Evolutionary conservation across 2,797 vertebrate species (phyloP).

Genomic region (Aeoliscus strigatus): DNA sequence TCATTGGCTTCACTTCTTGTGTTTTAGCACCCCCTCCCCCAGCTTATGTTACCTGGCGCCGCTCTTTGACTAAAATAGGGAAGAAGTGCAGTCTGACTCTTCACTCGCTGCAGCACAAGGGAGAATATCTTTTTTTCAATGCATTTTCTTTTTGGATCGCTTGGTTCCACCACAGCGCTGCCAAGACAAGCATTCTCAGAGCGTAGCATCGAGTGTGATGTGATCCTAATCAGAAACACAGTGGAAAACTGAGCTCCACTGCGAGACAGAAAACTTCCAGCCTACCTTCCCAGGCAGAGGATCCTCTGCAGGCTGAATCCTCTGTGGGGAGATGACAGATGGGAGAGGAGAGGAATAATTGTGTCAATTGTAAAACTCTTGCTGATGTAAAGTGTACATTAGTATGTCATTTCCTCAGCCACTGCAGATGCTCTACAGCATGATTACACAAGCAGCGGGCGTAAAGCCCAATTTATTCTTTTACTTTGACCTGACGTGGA

Average conservation of each 20-base stretch:
- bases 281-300: conserved; percentile 12
- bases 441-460: no score
- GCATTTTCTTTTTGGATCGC: conserved; percentile 64
- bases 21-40: conserved; percentile 12
- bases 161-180: conserved; percentile 50
- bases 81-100: conserved; percentile 40
- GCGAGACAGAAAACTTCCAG: conserved; percentile 25
- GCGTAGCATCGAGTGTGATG: conserved; percentile 59
- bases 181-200: conserved; percentile 77
- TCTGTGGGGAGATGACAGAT: not conserved
- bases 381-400: not conserved
- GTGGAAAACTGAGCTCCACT: conserved; percentile 56
- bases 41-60: conserved; percentile 42
- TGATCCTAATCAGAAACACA: conserved; percentile 66
- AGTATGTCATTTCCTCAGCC: conserved; percentile 1
- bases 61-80: conserved; percentile 73
- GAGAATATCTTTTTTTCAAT: conserved; percentile 51
- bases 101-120: conserved; percentile 15
- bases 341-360: not conserved
- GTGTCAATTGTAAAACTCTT: conserved; percentile 1
- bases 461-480: no score
- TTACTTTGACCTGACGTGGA: no score
- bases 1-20: conserved; percentile 11
- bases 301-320: conserved; percentile 10
- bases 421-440: conserved; percentile 10